These are phyloP conservation scores for Calameuta idolon DNA, from an alignment of 2,888 invertebrate species.

Conservation along the genomic window DNA sequence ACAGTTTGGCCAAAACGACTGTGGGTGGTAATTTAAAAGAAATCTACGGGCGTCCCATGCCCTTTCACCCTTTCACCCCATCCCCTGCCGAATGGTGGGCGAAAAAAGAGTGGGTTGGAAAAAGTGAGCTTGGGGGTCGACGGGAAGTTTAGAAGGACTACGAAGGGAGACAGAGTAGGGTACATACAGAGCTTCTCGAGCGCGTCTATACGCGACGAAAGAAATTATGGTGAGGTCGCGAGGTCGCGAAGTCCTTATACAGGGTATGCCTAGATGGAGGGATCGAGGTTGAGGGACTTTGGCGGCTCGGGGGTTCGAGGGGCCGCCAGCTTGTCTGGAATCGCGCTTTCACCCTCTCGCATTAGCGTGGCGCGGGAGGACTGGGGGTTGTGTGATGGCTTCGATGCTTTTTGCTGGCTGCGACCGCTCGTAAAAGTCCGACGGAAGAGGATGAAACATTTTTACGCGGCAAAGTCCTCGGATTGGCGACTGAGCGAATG, in stretches of 20 bases:
- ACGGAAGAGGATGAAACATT: constrained; percentile 24
- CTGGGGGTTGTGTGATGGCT: neutral
- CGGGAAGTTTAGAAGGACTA: neutral
- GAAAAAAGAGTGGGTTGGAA: neutral
- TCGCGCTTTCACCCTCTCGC: constrained; percentile 6
- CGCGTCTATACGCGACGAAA: neutral
- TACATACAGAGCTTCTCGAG: neutral
- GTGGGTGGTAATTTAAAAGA: constrained; percentile 8
- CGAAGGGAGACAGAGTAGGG: neutral
- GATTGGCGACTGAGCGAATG: neutral
- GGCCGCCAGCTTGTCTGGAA: neutral
- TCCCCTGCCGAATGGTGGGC: neutral
- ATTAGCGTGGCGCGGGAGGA: neutral
- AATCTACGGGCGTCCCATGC: neutral
- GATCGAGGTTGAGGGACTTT: neutral
- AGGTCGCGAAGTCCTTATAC: neutral
- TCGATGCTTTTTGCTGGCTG: constrained; percentile 1
- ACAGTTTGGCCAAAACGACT: neutral
- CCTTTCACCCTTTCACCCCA: neutral
- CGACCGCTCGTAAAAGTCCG: constrained; percentile 18
- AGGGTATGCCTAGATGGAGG: neutral
- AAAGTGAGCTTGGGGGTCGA: neutral
- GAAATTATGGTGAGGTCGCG: neutral
- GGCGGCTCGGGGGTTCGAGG: neutral
- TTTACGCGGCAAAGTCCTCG: constrained; percentile 23